Evolutionary conservation across 92 coral and sea anemone species (phyloP).

Genomic region (Phymanthus crucifer): DNA sequence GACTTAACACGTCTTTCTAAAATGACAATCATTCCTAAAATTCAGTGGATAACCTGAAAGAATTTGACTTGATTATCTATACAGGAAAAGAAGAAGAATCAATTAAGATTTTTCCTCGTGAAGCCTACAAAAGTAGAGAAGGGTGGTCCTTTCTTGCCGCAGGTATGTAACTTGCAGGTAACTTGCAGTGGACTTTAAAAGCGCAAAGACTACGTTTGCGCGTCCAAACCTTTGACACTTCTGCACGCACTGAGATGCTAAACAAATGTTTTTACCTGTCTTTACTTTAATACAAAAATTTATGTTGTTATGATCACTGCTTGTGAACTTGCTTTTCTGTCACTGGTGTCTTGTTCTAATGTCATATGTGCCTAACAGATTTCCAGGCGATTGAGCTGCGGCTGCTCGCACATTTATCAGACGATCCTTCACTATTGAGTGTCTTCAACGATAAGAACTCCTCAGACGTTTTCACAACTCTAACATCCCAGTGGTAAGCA

Average conservation of each 20-base stretch:
- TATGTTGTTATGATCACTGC: too few relatives aligned
- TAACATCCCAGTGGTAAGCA: slow-evolving; percentile 78
- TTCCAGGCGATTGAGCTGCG: slow-evolving; percentile 93
- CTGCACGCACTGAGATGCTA: too few relatives aligned
- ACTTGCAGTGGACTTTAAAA: too few relatives aligned
- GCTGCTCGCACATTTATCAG: slow-evolving; percentile 85
- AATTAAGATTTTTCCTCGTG: slow-evolving; percentile 62
- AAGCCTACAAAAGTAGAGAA: slow-evolving; percentile 73
- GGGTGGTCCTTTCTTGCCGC: slow-evolving; percentile 93
- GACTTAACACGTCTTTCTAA: not conserved
- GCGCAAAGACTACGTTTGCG: not conserved
- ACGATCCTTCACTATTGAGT: slow-evolving; percentile 80
- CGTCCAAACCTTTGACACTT: too few relatives aligned
- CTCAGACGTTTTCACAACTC: slow-evolving; percentile 74
- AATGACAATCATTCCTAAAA: too few relatives aligned
- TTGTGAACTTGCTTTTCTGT: too few relatives aligned
- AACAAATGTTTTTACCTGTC: too few relatives aligned
- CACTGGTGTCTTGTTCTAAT: too few relatives aligned
- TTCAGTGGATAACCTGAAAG: not conserved
- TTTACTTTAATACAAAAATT: too few relatives aligned
- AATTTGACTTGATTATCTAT: not conserved
- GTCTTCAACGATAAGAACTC: slow-evolving; percentile 68
- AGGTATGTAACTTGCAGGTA: slow-evolving; percentile 41
- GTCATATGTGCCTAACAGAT: slow-evolving; percentile 41
- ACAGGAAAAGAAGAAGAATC: slow-evolving; percentile 79